Conservation (phyloP, 2,113 vertebrate species). For the Heptranchias perlo region DNA sequence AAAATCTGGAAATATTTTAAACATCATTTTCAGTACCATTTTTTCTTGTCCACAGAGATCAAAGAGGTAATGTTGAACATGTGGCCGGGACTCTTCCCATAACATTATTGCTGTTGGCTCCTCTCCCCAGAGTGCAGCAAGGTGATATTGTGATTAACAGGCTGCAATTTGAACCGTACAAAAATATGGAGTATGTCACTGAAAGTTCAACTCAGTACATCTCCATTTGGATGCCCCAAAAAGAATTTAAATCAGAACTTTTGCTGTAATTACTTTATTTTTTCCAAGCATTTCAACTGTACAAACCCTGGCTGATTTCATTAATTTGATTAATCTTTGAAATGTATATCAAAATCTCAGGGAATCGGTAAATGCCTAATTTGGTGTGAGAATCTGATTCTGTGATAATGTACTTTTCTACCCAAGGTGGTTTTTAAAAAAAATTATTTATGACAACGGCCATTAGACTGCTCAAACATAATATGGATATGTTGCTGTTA, state of each 20-base stretch:
- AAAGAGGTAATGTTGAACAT: neutral
- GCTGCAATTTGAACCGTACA: neutral
- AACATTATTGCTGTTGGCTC: neutral
- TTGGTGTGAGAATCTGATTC: neutral
- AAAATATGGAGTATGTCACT: neutral
- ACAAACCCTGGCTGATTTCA: neutral
- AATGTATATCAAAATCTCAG: neutral
- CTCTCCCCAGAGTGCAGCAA: neutral
- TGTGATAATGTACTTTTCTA: neutral
- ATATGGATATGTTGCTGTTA: neutral
- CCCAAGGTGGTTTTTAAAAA: neutral
- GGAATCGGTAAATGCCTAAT: neutral
- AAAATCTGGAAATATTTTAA: neutral
- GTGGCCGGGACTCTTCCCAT: neutral
- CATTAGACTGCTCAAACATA: neutral
- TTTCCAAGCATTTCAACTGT: neutral
- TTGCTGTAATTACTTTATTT: neutral
- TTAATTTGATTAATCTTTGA: neutral
- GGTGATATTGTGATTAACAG: neutral
- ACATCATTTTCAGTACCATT: neutral
- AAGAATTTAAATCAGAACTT: neutral
- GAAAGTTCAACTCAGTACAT: neutral
- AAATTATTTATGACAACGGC: neutral
- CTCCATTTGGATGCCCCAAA: neutral
- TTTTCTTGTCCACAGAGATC: neutral